Conservation (phyloP, 2,113 vertebrate species). For the Colaptes auratus region DNA sequence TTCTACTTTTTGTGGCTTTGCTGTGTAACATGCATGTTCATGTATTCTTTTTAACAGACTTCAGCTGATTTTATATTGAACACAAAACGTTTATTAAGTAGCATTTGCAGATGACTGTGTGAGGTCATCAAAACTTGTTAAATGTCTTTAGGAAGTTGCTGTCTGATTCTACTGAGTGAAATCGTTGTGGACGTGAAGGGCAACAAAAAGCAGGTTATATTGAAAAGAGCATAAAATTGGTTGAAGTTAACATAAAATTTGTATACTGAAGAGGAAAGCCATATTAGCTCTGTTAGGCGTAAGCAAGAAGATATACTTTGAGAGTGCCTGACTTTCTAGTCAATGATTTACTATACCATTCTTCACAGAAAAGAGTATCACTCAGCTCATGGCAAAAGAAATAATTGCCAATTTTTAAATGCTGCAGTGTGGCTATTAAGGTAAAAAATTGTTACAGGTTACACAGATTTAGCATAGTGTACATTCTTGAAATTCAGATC, state of each 20-base stretch:
- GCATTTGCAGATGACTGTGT: background rate
- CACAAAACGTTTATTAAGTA: background rate
- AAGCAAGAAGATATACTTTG: background rate
- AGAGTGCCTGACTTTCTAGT: background rate
- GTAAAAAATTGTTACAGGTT: conserved; percentile 49
- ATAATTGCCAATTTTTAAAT: conserved; percentile 32
- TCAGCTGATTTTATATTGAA: background rate
- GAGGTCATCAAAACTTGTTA: background rate
- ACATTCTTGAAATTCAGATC: conserved; percentile 30
- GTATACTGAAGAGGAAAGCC: background rate
- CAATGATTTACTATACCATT: conserved; percentile 3
- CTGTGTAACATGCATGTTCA: background rate
- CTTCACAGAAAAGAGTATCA: conserved; percentile 16
- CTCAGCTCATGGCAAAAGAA: conserved; percentile 44
- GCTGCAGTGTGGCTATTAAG: conserved; percentile 10
- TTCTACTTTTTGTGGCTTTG: background rate
- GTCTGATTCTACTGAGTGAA: background rate
- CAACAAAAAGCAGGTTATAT: background rate
- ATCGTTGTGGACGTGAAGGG: background rate
- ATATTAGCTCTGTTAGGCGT: background rate
- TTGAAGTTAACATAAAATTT: background rate
- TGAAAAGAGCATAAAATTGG: background rate
- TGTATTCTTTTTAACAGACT: background rate
- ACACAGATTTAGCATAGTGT: background rate
- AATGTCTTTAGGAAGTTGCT: background rate